Percentiles rank a stretch among this genome's conserved stretches.
phyloP scores from a whole-genome alignment of 2,113 vertebrate species.

The Phainopepla nitens region DNA sequence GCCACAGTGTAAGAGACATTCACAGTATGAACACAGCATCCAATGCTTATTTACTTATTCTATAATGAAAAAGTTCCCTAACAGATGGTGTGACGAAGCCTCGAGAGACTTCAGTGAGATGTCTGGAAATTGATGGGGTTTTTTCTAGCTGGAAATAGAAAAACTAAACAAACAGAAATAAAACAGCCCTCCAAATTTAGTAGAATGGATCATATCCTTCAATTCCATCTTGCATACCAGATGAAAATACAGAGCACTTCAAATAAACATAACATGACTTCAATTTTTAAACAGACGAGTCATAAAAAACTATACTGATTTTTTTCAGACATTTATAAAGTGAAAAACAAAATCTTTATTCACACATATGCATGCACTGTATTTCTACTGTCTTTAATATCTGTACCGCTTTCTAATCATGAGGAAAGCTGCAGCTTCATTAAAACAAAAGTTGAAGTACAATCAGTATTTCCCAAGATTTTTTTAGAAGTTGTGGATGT shows the following conservation, averaged over 20 bases:
- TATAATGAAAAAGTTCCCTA: background rate
- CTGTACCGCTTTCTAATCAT: background rate
- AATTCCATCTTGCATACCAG: background rate
- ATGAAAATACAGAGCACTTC: background rate
- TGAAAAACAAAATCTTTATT: background rate
- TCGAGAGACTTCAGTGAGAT: background rate
- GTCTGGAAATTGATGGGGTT: background rate
- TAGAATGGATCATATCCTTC: background rate
- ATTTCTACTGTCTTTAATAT: background rate
- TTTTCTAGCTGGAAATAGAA: background rate
- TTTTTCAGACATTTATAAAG: background rate
- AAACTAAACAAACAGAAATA: background rate
- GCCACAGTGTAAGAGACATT: background rate
- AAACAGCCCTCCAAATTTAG: background rate
- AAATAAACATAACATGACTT: background rate
- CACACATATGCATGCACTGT: background rate
- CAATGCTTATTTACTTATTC: background rate
- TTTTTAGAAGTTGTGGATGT: background rate
- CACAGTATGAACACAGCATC: background rate
- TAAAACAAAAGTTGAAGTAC: background rate
- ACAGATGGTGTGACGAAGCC: background rate
- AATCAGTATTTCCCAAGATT: background rate
- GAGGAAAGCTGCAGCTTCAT: background rate
- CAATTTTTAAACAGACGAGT: background rate
- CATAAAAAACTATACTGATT: background rate